Base-by-base conservation (phyloP, 2,888 invertebrate species). In the Acrobasis suavella region DNA sequence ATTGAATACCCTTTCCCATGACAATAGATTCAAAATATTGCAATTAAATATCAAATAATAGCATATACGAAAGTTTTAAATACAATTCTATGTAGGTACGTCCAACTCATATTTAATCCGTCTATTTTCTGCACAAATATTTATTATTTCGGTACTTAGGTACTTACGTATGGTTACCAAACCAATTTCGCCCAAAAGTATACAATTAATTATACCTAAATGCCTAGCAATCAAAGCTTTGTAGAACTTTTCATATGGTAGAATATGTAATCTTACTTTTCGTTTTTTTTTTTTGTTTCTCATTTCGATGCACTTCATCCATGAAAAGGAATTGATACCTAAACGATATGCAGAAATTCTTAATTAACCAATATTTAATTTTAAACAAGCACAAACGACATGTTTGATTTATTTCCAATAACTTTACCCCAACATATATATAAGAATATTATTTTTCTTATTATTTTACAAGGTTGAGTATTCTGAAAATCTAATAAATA, bases 21-120 rank as follows among this genome's bases (percentile, higher is more conserved):
- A 56, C 42, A 56, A 56, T 56, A 56, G 56, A 42, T 22, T 1
- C 9, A 46, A 56, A 46, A 56, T 56, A 56, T 46, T n/a, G 15
- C 22, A 37, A 32, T 16, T 17, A 56, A 0, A 1, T 56, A 15
- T 38, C 5, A 37, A 38, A 54, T 51, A 22, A 52, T 7, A 3
- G n/a, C 0, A 14, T 52, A 60, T 39, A 56, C 39, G 60, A 62
- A 66, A 22, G 16, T 32, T 37, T 59, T 37, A 22, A 58, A 58
- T 49, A 46, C 2, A 15, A 50, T 52, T 37, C 37, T 63, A 54
- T 51, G 59, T 65, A 63, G 65, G 67, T 66, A 69, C 71, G 75
- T 79, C 76, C 77, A 71, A 65, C 46, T 65, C 60, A 60, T 15
- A 69, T 65, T n/a, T 63, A 72, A 68, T 75, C 75, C 75, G 76